phyloP scores from a whole-genome alignment of 2,888 invertebrate species.

The Drosophila niveifrons region DNA sequence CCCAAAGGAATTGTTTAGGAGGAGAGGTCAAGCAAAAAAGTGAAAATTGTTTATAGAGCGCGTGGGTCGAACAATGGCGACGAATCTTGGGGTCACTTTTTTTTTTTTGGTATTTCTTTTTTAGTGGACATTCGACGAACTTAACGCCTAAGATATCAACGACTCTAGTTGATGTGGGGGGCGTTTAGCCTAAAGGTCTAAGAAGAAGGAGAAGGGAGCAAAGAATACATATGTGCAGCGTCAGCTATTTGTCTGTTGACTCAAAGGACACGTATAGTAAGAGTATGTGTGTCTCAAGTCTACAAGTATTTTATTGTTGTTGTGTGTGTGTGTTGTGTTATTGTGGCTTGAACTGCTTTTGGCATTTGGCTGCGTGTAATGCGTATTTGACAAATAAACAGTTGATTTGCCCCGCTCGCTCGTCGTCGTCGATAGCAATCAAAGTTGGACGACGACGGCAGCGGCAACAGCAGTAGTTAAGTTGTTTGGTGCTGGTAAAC shows the following conservation, averaged over 20 bases:
- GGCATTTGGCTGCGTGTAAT: constrained; percentile 69
- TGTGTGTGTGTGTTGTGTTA: constrained; percentile 27
- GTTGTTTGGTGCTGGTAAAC: constrained; percentile 79
- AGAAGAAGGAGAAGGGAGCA: not conserved
- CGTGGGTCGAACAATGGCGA: constrained; percentile 53
- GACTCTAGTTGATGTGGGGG: constrained; percentile 51
- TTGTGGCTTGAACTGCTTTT: constrained; percentile 52
- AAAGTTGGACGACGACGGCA: constrained; percentile 57
- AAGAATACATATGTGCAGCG: constrained; percentile 70
- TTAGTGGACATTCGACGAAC: constrained; percentile 32
- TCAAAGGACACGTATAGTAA: constrained; percentile 51
- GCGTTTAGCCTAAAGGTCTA: constrained; percentile 58
- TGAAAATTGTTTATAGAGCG: constrained; percentile 77
- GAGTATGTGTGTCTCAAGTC: constrained; percentile 19
- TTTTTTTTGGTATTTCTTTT: constrained; percentile 31
- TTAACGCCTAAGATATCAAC: constrained; percentile 78
- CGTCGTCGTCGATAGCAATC: constrained; percentile 71
- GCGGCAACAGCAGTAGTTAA: constrained; percentile 64
- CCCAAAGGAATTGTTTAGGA: constrained; percentile 68
- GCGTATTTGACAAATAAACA: constrained; percentile 82
- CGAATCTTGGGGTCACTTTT: not conserved
- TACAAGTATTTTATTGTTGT: constrained; percentile 54
- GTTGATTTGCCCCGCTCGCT: constrained; percentile 66
- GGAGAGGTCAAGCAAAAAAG: constrained; percentile 47
- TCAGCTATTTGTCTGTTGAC: constrained; percentile 72